Evolutionary conservation across 1,140 invertebrate genomes (phyloP).

Genomic region (Drosophila bocqueti): DNA sequence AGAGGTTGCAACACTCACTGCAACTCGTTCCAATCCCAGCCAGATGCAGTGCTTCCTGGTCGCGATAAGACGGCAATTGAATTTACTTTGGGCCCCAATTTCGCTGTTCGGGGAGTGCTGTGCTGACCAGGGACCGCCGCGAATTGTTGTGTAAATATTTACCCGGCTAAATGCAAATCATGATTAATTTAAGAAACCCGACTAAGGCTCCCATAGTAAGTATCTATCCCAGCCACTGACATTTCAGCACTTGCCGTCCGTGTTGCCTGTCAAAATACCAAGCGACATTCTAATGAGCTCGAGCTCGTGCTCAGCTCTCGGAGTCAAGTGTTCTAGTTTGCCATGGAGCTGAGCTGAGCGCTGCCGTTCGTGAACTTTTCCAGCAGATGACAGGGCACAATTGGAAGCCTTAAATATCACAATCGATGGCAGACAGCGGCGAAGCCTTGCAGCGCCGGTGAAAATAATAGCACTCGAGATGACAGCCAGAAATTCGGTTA

Average conservation of each 20-base stretch:
- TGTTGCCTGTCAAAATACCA: conserved; percentile 60
- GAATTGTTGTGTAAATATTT: conserved; percentile 70
- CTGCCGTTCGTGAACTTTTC: conserved; percentile 75
- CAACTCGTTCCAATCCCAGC: conserved; percentile 41
- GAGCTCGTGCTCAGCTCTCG: conserved; percentile 41
- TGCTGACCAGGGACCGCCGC: conserved; percentile 38
- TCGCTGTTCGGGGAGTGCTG: conserved; percentile 48
- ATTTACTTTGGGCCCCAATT: conserved; percentile 38
- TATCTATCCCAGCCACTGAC: conserved; percentile 17
- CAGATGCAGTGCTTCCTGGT: conserved; percentile 72
- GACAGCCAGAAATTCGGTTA: conserved; percentile 4
- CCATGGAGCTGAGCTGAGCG: conserved; percentile 17
- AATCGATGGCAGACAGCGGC: conserved; percentile 39
- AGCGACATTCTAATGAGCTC: conserved; percentile 75
- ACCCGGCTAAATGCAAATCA: conserved; percentile 51
- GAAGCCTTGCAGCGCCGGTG: conserved; percentile 13
- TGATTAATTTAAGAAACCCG: conserved; percentile 46
- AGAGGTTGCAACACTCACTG: conserved; percentile 43
- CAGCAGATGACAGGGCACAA: conserved; percentile 39
- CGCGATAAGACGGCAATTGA: conserved; percentile 64
- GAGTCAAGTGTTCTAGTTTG: conserved; percentile 58
- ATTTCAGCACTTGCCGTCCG: conserved; percentile 57
- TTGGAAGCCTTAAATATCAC: conserved; percentile 68
- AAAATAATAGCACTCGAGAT: conserved; percentile 20
- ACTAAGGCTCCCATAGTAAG: background rate